Evolutionary conservation across 2,113 vertebrate genomes (phyloP).

Genomic region (Chiloscyllium plagiosum): DNA sequence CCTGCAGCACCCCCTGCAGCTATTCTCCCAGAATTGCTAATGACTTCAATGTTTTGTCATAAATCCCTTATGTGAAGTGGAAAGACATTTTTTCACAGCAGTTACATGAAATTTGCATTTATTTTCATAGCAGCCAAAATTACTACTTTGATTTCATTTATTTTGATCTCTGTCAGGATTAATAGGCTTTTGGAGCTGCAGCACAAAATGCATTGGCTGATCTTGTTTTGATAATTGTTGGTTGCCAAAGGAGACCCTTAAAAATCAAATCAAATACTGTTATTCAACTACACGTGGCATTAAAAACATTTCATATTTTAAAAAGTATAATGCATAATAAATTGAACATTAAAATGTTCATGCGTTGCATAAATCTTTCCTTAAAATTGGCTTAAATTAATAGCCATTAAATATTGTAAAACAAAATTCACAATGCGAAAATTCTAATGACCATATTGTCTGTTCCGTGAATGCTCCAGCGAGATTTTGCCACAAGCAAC

Average conservation of each 20-base stretch:
- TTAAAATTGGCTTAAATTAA: background rate
- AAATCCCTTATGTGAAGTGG: background rate
- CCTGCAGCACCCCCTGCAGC: slow-evolving; percentile 10
- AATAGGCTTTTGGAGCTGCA: background rate
- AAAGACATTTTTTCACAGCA: background rate
- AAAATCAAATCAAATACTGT: background rate
- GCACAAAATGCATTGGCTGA: background rate
- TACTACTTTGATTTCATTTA: background rate
- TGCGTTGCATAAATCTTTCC: background rate
- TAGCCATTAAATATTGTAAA: background rate
- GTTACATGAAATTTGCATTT: background rate
- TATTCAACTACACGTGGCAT: background rate
- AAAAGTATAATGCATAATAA: background rate
- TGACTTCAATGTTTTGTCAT: background rate
- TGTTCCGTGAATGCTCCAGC: background rate
- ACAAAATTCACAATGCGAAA: background rate
- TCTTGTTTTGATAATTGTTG: background rate
- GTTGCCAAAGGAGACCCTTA: background rate
- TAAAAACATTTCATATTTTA: no score
- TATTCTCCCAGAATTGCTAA: background rate
- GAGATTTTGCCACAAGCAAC: background rate
- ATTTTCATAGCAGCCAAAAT: background rate
- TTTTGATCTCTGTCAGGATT: background rate
- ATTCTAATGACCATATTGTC: background rate
- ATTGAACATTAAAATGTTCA: background rate